Evolutionary conservation across 2,888 invertebrate genomes (phyloP).

Genomic region (Beris chalybata): DNA sequence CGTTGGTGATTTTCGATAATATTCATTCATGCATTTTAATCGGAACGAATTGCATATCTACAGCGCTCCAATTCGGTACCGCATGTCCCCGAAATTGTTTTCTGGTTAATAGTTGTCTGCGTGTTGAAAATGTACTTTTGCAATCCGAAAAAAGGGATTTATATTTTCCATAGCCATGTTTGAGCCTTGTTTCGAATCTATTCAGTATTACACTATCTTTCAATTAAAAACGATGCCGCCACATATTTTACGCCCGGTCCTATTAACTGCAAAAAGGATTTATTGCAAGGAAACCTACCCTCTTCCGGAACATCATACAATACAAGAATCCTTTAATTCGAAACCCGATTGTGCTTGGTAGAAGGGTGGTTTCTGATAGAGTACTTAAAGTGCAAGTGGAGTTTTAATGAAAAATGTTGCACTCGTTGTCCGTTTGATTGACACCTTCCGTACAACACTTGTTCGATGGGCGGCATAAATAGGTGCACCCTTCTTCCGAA

Average conservation of each 20-base stretch:
- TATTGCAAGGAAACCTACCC: constrained; percentile 23
- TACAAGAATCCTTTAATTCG: constrained; percentile 6
- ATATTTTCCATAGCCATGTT: too few species aligned
- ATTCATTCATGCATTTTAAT: constrained; percentile 3
- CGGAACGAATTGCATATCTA: constrained; percentile 26
- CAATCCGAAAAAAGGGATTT: not conserved
- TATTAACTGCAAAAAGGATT: constrained; percentile 23
- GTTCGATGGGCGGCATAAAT: constrained; percentile 15
- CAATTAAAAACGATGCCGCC: constrained; percentile 28
- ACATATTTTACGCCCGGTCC: constrained; percentile 21
- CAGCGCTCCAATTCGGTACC: not conserved
- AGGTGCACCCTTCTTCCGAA: constrained; percentile 8
- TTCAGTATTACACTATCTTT: constrained; percentile 15
- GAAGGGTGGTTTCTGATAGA: constrained; percentile 18
- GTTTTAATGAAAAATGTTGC: constrained; percentile 27
- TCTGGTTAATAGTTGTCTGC: not conserved
- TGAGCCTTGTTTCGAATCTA: constrained; percentile 17
- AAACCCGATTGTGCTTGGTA: constrained; percentile 13
- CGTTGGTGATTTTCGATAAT: too few species aligned
- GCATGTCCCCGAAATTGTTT: constrained; percentile 24
- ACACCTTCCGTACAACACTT: constrained; percentile 22
- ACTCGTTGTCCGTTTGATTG: constrained; percentile 24
- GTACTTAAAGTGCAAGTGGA: constrained; percentile 16
- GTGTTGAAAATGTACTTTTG: not conserved
- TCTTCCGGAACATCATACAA: not conserved